Evolutionary conservation across 2,888 invertebrate species (phyloP).

Genomic region (Ennomos quercinarius): DNA sequence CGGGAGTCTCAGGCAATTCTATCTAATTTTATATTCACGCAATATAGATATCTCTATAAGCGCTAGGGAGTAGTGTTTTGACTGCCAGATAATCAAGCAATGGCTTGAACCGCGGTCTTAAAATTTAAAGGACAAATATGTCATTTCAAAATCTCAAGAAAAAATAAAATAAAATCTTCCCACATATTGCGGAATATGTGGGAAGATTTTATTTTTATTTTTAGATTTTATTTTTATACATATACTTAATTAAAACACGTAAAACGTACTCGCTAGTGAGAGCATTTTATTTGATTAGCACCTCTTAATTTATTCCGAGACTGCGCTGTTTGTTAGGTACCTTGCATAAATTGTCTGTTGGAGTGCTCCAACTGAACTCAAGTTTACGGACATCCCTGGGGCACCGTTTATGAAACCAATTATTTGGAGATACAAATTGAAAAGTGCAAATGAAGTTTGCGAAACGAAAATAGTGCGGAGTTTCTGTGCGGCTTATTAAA

Average conservation of each 20-base stretch:
- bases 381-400: constrained; percentile 48
- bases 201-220: too few species aligned
- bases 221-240: background rate
- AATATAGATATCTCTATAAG: too few species aligned
- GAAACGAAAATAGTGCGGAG: constrained; percentile 20
- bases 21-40: too few species aligned
- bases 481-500: background rate
- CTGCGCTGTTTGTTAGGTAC: constrained; percentile 28
- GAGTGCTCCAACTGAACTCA: constrained; percentile 48
- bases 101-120: too few species aligned
- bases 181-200: background rate
- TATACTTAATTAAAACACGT: constrained; percentile 9
- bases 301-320: constrained; percentile 36
- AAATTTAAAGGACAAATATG: too few species aligned
- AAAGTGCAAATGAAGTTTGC: constrained; percentile 32
- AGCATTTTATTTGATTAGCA: constrained; percentile 34
- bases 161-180: too few species aligned
- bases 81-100: too few species aligned
- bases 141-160: too few species aligned
- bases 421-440: constrained; percentile 48
- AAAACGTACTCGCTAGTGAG: constrained; percentile 12
- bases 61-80: too few species aligned
- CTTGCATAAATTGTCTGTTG: constrained; percentile 39
- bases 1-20: too few species aligned
- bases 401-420: constrained; percentile 50